These are phyloP conservation scores for Hydrochoerus hydrochaeris DNA, from an alignment of 2,113 vertebrate species.

Conservation along the genomic window DNA sequence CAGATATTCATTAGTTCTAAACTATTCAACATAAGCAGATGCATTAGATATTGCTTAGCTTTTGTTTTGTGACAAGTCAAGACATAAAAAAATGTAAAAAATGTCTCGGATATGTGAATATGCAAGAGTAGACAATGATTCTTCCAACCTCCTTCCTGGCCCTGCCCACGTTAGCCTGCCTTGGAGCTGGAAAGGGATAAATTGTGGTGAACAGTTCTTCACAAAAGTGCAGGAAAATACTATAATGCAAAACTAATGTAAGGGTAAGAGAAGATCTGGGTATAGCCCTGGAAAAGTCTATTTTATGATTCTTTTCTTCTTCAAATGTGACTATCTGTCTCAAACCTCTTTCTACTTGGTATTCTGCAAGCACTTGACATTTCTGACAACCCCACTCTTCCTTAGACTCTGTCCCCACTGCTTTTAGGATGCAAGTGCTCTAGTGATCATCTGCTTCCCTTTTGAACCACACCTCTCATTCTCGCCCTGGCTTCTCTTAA, in stretches of 20 bases:
- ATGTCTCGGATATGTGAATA: not conserved
- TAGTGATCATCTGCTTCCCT: not conserved
- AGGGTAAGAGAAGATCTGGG: not conserved
- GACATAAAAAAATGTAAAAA: not conserved
- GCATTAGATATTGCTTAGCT: not conserved
- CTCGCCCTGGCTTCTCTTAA: not conserved
- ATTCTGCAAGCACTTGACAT: not conserved
- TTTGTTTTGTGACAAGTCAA: constrained; percentile 1
- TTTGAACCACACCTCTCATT: not conserved
- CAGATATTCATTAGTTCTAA: not conserved
- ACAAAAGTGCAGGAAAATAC: not conserved
- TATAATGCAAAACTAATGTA: not conserved
- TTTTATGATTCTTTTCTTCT: not conserved
- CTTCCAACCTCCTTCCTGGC: not conserved
- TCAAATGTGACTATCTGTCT: not conserved
- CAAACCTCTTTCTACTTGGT: not conserved
- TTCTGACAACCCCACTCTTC: constrained; percentile 22
- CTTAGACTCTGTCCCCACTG: not conserved
- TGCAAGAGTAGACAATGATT: not conserved
- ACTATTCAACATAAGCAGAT: not conserved
- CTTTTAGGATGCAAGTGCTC: not conserved
- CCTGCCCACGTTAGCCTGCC: not conserved
- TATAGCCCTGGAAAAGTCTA: not conserved
- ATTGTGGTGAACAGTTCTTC: not conserved
- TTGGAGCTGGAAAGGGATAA: not conserved